Percentiles rank a stretch among this genome's conserved stretches.
These are phyloP conservation scores for Teleopsis dalmanni DNA, from an alignment of 1,140 invertebrate species.

Conservation along the genomic window DNA sequence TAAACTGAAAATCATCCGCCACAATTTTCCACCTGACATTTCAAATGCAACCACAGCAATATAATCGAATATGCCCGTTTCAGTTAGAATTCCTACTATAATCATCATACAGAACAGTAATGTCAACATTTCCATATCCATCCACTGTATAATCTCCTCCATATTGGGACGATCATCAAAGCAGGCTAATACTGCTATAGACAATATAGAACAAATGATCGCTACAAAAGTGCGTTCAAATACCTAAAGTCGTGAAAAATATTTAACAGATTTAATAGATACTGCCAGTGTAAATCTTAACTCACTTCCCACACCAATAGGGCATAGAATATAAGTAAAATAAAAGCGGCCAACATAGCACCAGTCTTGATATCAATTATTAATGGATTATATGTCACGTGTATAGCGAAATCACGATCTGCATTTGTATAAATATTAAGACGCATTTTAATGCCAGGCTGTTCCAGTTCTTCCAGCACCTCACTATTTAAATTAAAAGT, in stretches of 20 bases:
- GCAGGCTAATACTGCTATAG: slow-evolving; percentile 58
- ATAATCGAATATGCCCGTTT: slow-evolving; percentile 76
- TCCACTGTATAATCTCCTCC: slow-evolving; percentile 64
- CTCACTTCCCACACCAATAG: slow-evolving; percentile 68
- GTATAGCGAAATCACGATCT: slow-evolving; percentile 26
- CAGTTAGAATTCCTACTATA: slow-evolving; percentile 66
- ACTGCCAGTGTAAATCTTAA: slow-evolving; percentile 9
- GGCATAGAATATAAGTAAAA: slow-evolving; percentile 61
- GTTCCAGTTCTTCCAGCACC: slow-evolving; percentile 13
- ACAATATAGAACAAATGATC: slow-evolving; percentile 62
- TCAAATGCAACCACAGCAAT: slow-evolving; percentile 64
- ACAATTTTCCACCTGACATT: slow-evolving; percentile 61
- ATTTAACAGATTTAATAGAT: too few species aligned
- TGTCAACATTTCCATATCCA: slow-evolving; percentile 71
- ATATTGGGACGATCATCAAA: slow-evolving; percentile 64
- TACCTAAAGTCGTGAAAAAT: slow-evolving; percentile 37
- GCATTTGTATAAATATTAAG: slow-evolving; percentile 28
- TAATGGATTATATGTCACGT: slow-evolving; percentile 48
- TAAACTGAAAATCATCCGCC: slow-evolving; percentile 64
- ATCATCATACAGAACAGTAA: slow-evolving; percentile 81
- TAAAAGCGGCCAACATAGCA: slow-evolving; percentile 56
- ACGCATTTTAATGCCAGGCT: slow-evolving; percentile 16
- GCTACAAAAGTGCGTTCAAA: slow-evolving; percentile 66
- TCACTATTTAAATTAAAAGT: slow-evolving; percentile 28
- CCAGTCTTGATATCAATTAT: slow-evolving; percentile 52